These are phyloP conservation scores for Rhingia campestris DNA, from an alignment of 2,888 invertebrate genomes.

Conservation along the genomic window DNA sequence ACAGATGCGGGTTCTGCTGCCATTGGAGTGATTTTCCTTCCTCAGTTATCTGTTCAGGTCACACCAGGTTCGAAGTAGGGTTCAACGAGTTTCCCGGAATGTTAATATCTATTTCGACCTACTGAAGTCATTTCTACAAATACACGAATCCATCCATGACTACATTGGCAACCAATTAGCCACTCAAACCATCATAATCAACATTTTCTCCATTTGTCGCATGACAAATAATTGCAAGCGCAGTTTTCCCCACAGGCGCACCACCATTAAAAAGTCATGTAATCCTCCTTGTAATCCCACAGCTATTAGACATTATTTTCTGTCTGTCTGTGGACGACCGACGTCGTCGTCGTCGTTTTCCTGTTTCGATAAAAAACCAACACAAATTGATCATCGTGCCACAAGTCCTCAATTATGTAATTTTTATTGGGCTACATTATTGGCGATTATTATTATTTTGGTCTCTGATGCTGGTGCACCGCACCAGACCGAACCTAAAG, in stretches of 20 bases:
- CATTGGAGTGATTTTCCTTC: no score
- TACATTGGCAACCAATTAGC: slow-evolving; percentile 31
- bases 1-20: no score
- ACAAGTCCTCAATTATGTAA: slow-evolving; percentile 71
- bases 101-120: no score
- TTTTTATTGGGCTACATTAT: slow-evolving; percentile 72
- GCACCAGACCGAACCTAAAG: background rate
- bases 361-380: slow-evolving; percentile 66
- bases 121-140: no score
- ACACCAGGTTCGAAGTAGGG: no score
- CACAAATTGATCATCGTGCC: slow-evolving; percentile 69
- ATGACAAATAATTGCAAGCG: slow-evolving; percentile 35
- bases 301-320: slow-evolving; percentile 24
- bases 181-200: slow-evolving; percentile 13
- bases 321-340: slow-evolving; percentile 15
- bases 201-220: slow-evolving; percentile 47
- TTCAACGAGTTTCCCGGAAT: no score
- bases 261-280: slow-evolving; percentile 62
- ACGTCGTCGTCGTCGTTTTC: slow-evolving; percentile 37
- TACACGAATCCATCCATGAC: no score
- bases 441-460: slow-evolving; percentile 52
- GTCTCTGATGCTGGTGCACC: background rate
- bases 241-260: slow-evolving; percentile 26
- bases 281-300: slow-evolving; percentile 47
- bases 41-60: no score